Evolutionary conservation across 2,113 vertebrate genomes (phyloP).

Genomic region (Eretmochelys imbricata): DNA sequence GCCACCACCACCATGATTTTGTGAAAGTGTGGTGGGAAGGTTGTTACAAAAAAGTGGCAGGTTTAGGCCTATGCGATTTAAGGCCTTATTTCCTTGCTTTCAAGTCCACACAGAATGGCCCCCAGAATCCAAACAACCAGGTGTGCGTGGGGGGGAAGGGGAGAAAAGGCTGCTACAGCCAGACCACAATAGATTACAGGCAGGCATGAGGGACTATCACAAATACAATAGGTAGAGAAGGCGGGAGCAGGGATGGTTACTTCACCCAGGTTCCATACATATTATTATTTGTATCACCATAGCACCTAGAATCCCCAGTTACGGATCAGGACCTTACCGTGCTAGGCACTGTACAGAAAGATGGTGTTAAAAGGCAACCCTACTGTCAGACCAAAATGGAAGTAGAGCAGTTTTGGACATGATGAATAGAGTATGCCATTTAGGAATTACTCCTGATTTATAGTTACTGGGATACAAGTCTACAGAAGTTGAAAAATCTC

Average conservation of each 20-base stretch:
- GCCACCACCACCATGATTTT: neutral
- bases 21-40: neutral
- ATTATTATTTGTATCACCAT: neutral
- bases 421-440: neutral
- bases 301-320: neutral
- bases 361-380: neutral
- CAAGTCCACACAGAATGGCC: neutral
- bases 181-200: neutral
- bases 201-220: neutral
- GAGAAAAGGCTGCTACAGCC: neutral
- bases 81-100: neutral
- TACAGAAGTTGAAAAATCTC: neutral
- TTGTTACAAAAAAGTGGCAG: neutral
- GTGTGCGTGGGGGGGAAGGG: too few relatives aligned
- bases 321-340: neutral
- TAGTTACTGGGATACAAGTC: neutral
- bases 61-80: neutral
- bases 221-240: neutral
- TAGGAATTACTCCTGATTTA: neutral
- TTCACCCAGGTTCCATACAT: neutral
- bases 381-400: neutral
- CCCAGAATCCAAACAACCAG: neutral
- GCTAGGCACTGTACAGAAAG: neutral
- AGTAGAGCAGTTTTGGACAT: neutral
- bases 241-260: neutral